Percentiles rank a stretch among this genome's conserved stretches.
phyloP scores from a whole-genome alignment of 2,888 invertebrate genomes.

The Lasius platythorax region DNA sequence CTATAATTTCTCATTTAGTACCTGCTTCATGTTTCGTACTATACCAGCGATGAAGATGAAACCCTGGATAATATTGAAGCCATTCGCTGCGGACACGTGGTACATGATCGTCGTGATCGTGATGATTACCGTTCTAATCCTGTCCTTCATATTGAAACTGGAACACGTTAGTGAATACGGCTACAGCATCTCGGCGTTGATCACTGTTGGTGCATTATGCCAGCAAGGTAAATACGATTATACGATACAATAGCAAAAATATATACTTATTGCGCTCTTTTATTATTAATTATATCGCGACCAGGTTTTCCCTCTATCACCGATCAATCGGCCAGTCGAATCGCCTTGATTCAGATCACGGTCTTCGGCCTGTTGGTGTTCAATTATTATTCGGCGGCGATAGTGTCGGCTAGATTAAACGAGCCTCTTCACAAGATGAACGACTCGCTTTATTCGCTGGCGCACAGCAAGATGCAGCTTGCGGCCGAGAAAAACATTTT shows the following conservation, averaged over 20 bases:
- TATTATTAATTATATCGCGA: not conserved
- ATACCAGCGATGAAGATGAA: conserved; percentile 70
- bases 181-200: conserved; percentile 63
- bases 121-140: conserved; percentile 56
- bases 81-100: conserved; percentile 75
- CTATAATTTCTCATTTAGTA: conserved; percentile 63
- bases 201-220: conserved; percentile 74
- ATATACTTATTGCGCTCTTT: not conserved
- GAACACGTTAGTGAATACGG: conserved; percentile 64
- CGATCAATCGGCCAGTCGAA: conserved; percentile 74
- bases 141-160: conserved; percentile 66
- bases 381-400: conserved; percentile 81
- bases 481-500: conserved; percentile 72
- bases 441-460: conserved; percentile 79
- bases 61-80: conserved; percentile 72
- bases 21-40: conserved; percentile 78
- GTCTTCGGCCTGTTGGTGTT: conserved; percentile 79
- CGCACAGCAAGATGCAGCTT: conserved; percentile 71
- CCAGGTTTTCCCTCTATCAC: conserved; percentile 77
- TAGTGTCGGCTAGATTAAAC: conserved; percentile 81
- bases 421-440: conserved; percentile 81
- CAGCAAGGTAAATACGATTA: conserved; percentile 75
- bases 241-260: not conserved
- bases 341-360: conserved; percentile 78
- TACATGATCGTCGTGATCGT: conserved; percentile 67